These are phyloP conservation scores for Carcina quercana DNA, from an alignment of 2,888 invertebrate genomes.

Conservation along the genomic window DNA sequence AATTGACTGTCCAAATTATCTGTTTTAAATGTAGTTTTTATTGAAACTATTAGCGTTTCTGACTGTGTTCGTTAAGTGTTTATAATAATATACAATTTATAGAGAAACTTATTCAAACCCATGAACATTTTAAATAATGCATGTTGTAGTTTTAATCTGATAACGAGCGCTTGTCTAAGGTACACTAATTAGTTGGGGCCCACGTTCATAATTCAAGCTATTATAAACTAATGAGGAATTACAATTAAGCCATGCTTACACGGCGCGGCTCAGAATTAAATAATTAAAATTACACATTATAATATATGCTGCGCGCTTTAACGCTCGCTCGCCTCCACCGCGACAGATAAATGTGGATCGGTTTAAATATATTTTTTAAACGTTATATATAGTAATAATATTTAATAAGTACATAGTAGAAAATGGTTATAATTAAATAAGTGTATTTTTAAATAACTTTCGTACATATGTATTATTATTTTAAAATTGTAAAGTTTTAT, in stretches of 20 bases:
- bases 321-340: too few species aligned
- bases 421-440: too few species aligned
- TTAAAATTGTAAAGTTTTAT: too few species aligned
- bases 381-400: too few species aligned
- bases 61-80: not conserved
- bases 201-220: constrained; percentile 25
- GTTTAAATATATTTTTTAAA: too few species aligned
- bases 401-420: too few species aligned
- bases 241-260: constrained; percentile 46
- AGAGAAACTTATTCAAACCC: constrained; percentile 12
- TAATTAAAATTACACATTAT: too few species aligned
- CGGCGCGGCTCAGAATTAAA: constrained; percentile 75
- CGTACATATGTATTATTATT: too few species aligned
- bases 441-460: too few species aligned
- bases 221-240: constrained; percentile 48
- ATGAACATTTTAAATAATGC: constrained; percentile 31
- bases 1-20: constrained; percentile 1
- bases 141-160: constrained; percentile 38
- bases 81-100: not conserved
- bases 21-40: not conserved
- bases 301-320: too few species aligned
- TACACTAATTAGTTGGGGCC: constrained; percentile 50
- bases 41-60: not conserved
- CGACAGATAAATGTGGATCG: too few species aligned
- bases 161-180: constrained; percentile 49